Conservation (phyloP, 2,888 invertebrate genomes). For the Tridacna gigas region DNA sequence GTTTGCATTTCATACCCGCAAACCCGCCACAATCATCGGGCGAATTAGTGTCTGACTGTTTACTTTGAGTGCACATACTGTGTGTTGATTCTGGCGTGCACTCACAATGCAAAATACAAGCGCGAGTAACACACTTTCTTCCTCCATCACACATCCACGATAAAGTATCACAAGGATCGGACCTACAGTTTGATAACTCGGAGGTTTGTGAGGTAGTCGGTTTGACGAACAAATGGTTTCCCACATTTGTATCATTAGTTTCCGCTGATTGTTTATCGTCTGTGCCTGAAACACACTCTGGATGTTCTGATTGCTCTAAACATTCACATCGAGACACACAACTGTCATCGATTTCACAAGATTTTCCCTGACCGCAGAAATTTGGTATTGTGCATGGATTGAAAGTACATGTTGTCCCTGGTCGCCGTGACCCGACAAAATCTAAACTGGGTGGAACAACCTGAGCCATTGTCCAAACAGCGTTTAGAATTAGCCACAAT, state of each 20-base stretch:
- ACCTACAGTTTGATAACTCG: slow-evolving; percentile 17
- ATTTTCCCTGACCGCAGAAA: slow-evolving; percentile 43
- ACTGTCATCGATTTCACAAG: slow-evolving; percentile 42
- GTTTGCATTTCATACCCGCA: slow-evolving; percentile 4
- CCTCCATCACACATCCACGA: slow-evolving; percentile 37
- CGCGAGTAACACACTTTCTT: slow-evolving; percentile 34
- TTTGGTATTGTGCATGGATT: slow-evolving; percentile 47
- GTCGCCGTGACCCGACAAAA: slow-evolving; percentile 8
- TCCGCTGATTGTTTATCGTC: neutral
- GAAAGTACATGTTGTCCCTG: slow-evolving; percentile 42
- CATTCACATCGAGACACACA: slow-evolving; percentile 46
- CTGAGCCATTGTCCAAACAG: neutral
- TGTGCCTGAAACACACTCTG: slow-evolving; percentile 11
- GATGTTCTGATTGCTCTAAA: slow-evolving; percentile 24
- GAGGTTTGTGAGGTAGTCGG: slow-evolving; percentile 24
- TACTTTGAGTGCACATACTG: slow-evolving; percentile 15
- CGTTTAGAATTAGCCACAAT: too few species aligned
- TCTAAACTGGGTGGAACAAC: neutral
- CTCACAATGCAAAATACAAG: slow-evolving; percentile 39
- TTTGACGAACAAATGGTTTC: neutral
- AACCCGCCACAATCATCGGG: slow-evolving; percentile 14
- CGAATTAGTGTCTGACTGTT: neutral
- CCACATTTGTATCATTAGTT: neutral
- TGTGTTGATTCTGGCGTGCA: slow-evolving; percentile 42
- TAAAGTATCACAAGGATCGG: slow-evolving; percentile 40